phyloP scores from a whole-genome alignment of 2,113 vertebrate genomes.

The Anolis sagrei region DNA sequence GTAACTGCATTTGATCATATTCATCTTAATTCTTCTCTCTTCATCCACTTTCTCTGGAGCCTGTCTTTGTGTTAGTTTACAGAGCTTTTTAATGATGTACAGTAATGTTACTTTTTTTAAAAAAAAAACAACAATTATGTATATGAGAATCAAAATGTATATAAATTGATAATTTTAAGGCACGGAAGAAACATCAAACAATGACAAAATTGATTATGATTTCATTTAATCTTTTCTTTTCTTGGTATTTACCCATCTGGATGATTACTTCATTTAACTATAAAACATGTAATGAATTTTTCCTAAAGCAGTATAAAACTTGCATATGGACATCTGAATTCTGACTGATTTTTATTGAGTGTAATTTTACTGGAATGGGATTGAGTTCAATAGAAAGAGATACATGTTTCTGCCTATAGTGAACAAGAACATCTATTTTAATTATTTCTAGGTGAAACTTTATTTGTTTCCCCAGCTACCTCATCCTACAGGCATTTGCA shows the following conservation, averaged over 20 bases:
- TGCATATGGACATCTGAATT: not conserved
- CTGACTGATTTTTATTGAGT: not conserved
- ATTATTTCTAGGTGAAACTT: not conserved
- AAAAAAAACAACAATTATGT: not conserved
- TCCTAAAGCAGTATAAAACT: not conserved
- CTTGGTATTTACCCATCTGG: not conserved
- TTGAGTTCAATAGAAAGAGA: not conserved
- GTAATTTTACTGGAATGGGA: not conserved
- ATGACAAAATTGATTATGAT: not conserved
- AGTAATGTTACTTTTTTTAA: not conserved
- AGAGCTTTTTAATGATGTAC: not conserved
- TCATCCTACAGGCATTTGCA: not conserved
- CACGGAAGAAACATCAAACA: not conserved
- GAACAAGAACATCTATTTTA: not conserved
- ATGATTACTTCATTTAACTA: not conserved
- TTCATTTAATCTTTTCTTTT: not conserved
- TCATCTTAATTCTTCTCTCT: not conserved
- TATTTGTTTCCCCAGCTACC: not conserved
- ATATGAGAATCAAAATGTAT: not conserved
- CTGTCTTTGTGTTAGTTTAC: not conserved
- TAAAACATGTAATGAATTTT: constrained; percentile 23
- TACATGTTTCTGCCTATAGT: not conserved
- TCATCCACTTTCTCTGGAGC: not conserved
- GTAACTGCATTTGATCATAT: not conserved
- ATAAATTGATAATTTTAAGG: not conserved